Base-by-base conservation (phyloP, 2,797 vertebrate genomes). In the Notamacropus eugenii region DNA sequence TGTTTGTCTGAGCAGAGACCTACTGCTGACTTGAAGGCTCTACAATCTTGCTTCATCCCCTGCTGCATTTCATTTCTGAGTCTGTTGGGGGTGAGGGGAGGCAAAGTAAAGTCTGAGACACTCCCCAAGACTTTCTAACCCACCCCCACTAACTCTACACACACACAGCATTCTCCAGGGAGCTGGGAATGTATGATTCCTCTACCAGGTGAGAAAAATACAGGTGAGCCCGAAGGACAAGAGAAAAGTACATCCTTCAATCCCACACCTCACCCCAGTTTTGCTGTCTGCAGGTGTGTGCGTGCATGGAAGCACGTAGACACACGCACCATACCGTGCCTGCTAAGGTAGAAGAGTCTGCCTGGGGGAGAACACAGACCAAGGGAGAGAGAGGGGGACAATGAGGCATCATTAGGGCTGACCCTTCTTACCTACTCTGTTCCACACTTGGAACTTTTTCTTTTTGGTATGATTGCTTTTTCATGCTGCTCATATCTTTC, bases 41-140 rank as follows among this genome's bases (percentile, higher is more conserved):
- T 13, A 55, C 0, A 2, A 34, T 40, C n/a, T 34, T 24, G 0
- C 54, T 19, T 0, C 4, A 13, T 27, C 4, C 16, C n/a, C 62
- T 12, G 22, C 62, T 34, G 29, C 54, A 1, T 22, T 16, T 13
- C 9, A n/a, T 27, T 67, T 67, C 13, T 67, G 62, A 22, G 59
- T 31, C 67, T 57, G 8, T 14, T 34, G 1, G 54, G 28, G 90
- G 1, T 19, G 34, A 54, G 50, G 52, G 55, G 92, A 91, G 50
- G 94, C 2, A 10, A 74, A 8, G 28, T 5, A 24, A 10, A 0
- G 22, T 50, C n/a, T 54, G 87, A 92, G 67, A n/a, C 1, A 27
- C 16, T 22, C 94, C n/a, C 11, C 55, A 40, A 90, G 46, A 56
- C 92, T 95, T 1, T 59, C 58, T 55, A 91, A 93, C 55, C 82